These are phyloP conservation scores for Leptinotarsa undecemlineata DNA, from an alignment of 1,140 invertebrate genomes.

Conservation along the genomic window DNA sequence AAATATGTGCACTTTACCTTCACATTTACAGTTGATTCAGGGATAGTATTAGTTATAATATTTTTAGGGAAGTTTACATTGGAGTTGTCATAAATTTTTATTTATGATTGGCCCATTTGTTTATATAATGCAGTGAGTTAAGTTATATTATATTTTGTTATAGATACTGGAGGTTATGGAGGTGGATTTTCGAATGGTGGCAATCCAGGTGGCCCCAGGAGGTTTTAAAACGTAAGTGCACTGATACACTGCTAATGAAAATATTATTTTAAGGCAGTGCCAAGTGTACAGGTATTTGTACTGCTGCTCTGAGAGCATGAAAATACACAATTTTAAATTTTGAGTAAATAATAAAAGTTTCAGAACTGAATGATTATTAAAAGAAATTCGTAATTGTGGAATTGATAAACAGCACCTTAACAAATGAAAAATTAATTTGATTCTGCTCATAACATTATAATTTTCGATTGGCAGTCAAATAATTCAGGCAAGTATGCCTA, in stretches of 20 bases:
- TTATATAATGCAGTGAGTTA: slow-evolving; percentile 8
- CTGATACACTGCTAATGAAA: slow-evolving; percentile 29
- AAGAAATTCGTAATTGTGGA: no score
- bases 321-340: neutral
- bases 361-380: no score
- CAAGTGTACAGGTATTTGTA: slow-evolving; percentile 29
- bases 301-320: neutral
- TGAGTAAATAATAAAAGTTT: neutral
- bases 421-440: no score
- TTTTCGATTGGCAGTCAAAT: no score
- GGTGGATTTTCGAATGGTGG: slow-evolving; percentile 57
- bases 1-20: no score
- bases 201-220: slow-evolving; percentile 51
- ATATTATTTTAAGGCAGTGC: slow-evolving; percentile 28
- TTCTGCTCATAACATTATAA: no score
- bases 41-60: no score
- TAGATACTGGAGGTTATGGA: slow-evolving; percentile 36
- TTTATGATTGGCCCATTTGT: neutral
- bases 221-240: slow-evolving; percentile 49
- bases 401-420: no score
- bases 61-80: no score
- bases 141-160: slow-evolving; percentile 34
- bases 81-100: no score
- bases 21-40: no score
- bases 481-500: no score